Conservation (phyloP, 2,888 invertebrate genomes). For the Athrips mouffetella region DNA sequence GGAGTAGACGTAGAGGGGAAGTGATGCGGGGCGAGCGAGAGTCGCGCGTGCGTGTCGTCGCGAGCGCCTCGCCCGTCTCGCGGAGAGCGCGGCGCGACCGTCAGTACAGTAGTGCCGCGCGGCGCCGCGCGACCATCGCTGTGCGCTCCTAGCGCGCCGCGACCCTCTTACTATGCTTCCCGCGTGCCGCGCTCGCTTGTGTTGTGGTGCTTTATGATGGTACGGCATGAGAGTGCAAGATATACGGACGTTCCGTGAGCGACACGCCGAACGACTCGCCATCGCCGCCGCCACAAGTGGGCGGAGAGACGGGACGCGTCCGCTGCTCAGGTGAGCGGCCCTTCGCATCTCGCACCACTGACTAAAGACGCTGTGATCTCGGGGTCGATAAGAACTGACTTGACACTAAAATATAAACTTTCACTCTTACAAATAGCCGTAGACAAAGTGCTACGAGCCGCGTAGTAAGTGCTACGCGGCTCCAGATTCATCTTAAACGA, state of each 20-base stretch:
- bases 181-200: slow-evolving; percentile 65
- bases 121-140: slow-evolving; percentile 47
- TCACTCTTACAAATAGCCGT: slow-evolving; percentile 14
- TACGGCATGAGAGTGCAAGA: slow-evolving; percentile 71
- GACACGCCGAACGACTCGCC: slow-evolving; percentile 42
- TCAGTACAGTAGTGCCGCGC: slow-evolving; percentile 56
- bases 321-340: slow-evolving; percentile 71
- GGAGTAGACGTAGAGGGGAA: slow-evolving; percentile 47
- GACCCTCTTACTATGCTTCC: slow-evolving; percentile 55
- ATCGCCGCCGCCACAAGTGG: slow-evolving; percentile 68
- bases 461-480: slow-evolving; percentile 32
- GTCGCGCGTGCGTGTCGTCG: slow-evolving; percentile 53
- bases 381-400: slow-evolving; percentile 61
- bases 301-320: slow-evolving; percentile 61
- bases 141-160: slow-evolving; percentile 36
- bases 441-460: slow-evolving; percentile 30
- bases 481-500: background rate
- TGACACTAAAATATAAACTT: slow-evolving; percentile 5
- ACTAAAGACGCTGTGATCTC: slow-evolving; percentile 58
- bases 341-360: slow-evolving; percentile 56
- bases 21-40: slow-evolving; percentile 25
- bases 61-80: slow-evolving; percentile 58
- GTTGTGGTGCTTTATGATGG: slow-evolving; percentile 75
- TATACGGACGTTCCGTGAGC: slow-evolving; percentile 75
- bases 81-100: slow-evolving; percentile 43